phyloP scores from a whole-genome alignment of 2,888 invertebrate species.

The Nymphalis c-album region DNA sequence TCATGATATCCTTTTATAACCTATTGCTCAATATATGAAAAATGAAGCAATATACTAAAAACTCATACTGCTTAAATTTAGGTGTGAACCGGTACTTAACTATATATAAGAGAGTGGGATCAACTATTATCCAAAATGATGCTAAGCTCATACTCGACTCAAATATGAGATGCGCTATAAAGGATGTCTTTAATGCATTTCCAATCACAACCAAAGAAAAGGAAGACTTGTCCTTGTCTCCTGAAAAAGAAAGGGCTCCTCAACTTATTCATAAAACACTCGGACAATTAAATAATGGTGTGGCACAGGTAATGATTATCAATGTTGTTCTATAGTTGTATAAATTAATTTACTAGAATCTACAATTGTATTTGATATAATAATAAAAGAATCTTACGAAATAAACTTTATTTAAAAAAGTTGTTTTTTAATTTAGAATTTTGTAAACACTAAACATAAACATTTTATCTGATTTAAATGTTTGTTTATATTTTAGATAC shows the following conservation, averaged over 20 bases:
- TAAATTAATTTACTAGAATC: too few relatives aligned
- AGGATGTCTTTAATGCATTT: constrained; percentile 83
- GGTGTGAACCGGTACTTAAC: constrained; percentile 85
- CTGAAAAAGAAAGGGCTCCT: constrained; percentile 84
- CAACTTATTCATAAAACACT: constrained; percentile 81
- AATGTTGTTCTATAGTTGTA: too few relatives aligned
- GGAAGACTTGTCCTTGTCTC: constrained; percentile 85
- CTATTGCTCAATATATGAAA: background rate
- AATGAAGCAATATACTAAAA: background rate
- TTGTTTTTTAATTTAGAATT: too few relatives aligned
- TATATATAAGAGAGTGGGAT: constrained; percentile 85
- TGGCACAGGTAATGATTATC: constrained; percentile 77
- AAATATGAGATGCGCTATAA: constrained; percentile 83
- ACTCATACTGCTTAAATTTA: constrained; percentile 45
- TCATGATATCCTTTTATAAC: background rate
- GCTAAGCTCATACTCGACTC: constrained; percentile 84
- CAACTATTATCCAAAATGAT: constrained; percentile 85
- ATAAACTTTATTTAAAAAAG: too few relatives aligned
- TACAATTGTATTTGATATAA: too few relatives aligned
- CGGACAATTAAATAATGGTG: constrained; percentile 85
- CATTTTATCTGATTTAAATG: too few relatives aligned
- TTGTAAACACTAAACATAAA: too few relatives aligned
- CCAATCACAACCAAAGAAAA: constrained; percentile 86
- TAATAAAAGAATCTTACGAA: too few relatives aligned
- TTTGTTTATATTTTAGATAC: constrained; percentile 52